Base-by-base conservation (phyloP, 1,140 invertebrate species). In the Bombus difficillimus region DNA sequence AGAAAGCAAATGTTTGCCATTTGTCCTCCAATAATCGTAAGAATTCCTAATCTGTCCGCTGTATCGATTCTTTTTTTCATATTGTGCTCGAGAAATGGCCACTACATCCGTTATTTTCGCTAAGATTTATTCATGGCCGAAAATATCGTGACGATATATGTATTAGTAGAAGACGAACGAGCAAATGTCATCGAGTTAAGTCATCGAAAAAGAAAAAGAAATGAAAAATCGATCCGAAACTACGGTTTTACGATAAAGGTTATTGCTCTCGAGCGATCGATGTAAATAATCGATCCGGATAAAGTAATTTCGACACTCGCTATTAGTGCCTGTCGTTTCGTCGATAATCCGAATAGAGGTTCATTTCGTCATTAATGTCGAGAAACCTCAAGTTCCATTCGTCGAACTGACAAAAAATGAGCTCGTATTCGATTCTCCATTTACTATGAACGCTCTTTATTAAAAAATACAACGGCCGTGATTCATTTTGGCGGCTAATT, bases 361-460 rank as follows among this genome's bases (percentile, higher is more conserved):
- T 69, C 6, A 22, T 81, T 28, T 53, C 78, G 78, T 79, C 43
- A 39, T 77, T 39, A 59, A 39, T n/a, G 57, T 41, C 59, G 75
- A 78, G 28, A 32, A 32, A 69, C 43, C 64, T 80, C 64, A 53
- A 28, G 12, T 80, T 43, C 78, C 22, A 6, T 53, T 69, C 78
- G 64, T 71, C 82, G 66, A 84, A 79, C 32, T 59, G 76, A 84
- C 64, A 32, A 72, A 78, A 53, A 77, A 74, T 85, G 85, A 80
- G 84, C 69, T 89, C 82, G 81, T 83, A 88, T 79, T 81, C 87
- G 89, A 88, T 90, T 87, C 89, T 90, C 91, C 93, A 89, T 91
- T 90, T 66, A 41, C 59, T 47, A 77, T 68, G 43, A 73, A 72
- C 77, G 87, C 92, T 92, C 88, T 91, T 90, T 85, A 83, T 84